Percentiles rank a stretch among this genome's conserved stretches.
phyloP scores from a whole-genome alignment of 2,888 invertebrate species.

The Luffia ferchaultella region DNA sequence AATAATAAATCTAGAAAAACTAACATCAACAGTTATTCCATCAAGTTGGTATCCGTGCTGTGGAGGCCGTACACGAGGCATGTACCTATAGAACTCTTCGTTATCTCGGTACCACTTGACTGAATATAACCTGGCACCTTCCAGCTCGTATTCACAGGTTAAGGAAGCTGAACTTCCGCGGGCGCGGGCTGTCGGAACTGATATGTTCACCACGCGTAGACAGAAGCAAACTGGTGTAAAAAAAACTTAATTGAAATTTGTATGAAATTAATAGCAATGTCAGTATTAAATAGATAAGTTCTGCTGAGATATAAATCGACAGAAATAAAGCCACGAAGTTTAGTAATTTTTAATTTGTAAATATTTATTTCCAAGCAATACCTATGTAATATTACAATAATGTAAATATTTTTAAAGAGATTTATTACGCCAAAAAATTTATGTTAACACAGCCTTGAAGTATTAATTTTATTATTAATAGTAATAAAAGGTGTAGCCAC shows the following conservation, averaged over 20 bases:
- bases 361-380: no score
- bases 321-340: no score
- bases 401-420: no score
- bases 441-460: no score
- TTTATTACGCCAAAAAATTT: no score
- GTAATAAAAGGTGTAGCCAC: no score
- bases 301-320: no score
- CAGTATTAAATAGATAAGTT: no score
- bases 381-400: no score
- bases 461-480: no score
- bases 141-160: constrained; percentile 68
- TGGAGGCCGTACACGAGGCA: constrained; percentile 68
- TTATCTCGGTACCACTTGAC: constrained; percentile 74
- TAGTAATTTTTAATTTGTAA: no score
- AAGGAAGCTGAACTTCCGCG: constrained; percentile 65
- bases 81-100: constrained; percentile 72
- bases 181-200: constrained; percentile 65
- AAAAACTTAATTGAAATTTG: neutral
- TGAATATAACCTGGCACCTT: constrained; percentile 69
- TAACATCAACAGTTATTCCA: constrained; percentile 71
- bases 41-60: constrained; percentile 69
- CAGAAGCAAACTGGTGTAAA: constrained; percentile 35
- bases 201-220: constrained; percentile 53
- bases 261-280: neutral
- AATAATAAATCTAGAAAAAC: constrained; percentile 24